Conservation (phyloP, 2,888 invertebrate genomes). For the Dynastes grantii region DNA sequence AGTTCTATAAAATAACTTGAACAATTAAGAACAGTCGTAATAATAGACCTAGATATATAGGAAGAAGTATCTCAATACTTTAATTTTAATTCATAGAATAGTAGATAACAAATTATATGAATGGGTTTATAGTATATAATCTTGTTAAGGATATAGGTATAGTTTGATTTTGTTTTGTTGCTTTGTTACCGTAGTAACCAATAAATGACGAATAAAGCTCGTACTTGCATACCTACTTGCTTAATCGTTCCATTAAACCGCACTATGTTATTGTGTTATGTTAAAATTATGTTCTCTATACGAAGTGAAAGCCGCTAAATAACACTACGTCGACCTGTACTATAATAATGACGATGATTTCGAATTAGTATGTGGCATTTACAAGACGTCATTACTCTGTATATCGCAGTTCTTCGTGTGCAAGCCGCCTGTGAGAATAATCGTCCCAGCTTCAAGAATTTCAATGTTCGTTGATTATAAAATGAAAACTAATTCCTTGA, state of each 20-base stretch:
- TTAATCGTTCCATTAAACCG: neutral
- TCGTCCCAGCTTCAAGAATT: neutral
- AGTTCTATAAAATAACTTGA: too few relatives aligned
- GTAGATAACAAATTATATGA: too few relatives aligned
- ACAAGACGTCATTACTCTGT: neutral
- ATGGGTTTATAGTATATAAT: too few relatives aligned
- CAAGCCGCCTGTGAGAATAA: neutral
- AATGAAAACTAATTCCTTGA: neutral
- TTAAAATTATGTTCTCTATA: neutral
- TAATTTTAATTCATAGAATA: too few relatives aligned
- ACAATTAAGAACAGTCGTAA: too few relatives aligned
- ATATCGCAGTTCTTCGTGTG: neutral
- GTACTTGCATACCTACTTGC: too few relatives aligned
- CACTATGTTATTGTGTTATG: neutral
- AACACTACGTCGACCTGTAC: neutral
- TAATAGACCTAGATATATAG: too few relatives aligned
- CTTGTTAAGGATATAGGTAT: too few relatives aligned
- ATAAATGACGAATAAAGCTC: too few relatives aligned
- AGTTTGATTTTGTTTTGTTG: too few relatives aligned
- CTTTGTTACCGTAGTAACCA: too few relatives aligned
- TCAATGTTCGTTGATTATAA: neutral
- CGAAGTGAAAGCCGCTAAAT: slow-evolving; percentile 4
- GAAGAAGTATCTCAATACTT: too few relatives aligned
- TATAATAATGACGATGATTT: neutral
- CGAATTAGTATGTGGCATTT: slow-evolving; percentile 22